phyloP scores from a whole-genome alignment of 2,888 invertebrate species.

The Tiphia femorata region DNA sequence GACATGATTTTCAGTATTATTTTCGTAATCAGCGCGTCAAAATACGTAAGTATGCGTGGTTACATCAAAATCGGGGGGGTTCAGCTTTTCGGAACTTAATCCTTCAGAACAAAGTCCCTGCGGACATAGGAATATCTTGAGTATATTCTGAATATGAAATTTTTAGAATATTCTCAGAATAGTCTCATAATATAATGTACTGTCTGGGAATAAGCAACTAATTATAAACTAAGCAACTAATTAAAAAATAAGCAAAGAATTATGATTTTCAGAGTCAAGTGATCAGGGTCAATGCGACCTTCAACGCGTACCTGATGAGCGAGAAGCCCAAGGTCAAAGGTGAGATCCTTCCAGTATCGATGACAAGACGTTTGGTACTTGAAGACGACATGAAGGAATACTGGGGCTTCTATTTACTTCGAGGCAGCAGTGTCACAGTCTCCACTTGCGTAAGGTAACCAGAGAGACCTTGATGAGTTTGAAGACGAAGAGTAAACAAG shows the following conservation, averaged over 20 bases:
- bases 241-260: neutral
- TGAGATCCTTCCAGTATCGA: constrained; percentile 75
- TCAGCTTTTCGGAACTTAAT: neutral
- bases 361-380: constrained; percentile 78
- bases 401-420: constrained; percentile 85
- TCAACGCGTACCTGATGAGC: constrained; percentile 81
- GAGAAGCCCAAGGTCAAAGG: constrained; percentile 74
- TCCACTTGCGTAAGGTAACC: constrained; percentile 81
- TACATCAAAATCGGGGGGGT: no score
- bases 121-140: no score
- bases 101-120: no score
- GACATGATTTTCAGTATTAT: no score
- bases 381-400: constrained; percentile 86
- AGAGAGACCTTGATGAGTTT: no score
- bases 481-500: no score
- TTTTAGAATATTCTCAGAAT: no score
- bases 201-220: no score
- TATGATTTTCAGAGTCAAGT: constrained; percentile 74
- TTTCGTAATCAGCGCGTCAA: no score
- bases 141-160: no score
- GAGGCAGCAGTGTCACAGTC: constrained; percentile 81
- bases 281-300: constrained; percentile 79
- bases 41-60: no score
- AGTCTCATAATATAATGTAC: no score
- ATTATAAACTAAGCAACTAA: constrained; percentile 12